These are phyloP conservation scores for Canis aureus DNA, from an alignment of 2,113 vertebrate genomes.

Conservation along the genomic window DNA sequence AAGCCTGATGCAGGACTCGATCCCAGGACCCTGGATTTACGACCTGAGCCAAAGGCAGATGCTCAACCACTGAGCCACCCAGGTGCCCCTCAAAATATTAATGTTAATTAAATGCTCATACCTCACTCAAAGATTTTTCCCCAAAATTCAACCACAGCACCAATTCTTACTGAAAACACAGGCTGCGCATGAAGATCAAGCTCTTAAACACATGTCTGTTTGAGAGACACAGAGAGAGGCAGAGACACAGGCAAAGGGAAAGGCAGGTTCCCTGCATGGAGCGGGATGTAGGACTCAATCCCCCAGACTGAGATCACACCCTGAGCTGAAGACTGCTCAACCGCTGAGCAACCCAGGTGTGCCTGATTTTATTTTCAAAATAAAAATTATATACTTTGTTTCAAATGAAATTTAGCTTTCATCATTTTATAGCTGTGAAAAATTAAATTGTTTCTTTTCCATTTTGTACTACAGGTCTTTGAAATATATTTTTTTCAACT, in stretches of 20 bases:
- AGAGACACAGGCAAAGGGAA: no score
- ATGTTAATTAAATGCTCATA: not conserved
- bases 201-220: not conserved
- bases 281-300: no score
- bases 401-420: not conserved
- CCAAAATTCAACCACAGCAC: not conserved
- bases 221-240: no score
- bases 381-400: not conserved
- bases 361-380: not conserved
- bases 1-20: no score
- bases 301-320: no score
- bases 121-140: not conserved
- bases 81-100: not conserved
- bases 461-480: constrained; percentile 3
- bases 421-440: not conserved
- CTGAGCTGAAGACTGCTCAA: no score
- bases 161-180: not conserved
- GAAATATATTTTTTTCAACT: constrained; percentile 36
- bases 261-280: no score
- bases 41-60: no score
- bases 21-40: no score
- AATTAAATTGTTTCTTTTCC: not conserved
- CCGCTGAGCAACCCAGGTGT: no score
- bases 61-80: no score
- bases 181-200: not conserved